A percentile compares a stretch with the other conserved stretches of the same genome.
Evolutionary conservation across 2,888 invertebrate genomes (phyloP).

Genomic region (Phorcus lineatus): DNA sequence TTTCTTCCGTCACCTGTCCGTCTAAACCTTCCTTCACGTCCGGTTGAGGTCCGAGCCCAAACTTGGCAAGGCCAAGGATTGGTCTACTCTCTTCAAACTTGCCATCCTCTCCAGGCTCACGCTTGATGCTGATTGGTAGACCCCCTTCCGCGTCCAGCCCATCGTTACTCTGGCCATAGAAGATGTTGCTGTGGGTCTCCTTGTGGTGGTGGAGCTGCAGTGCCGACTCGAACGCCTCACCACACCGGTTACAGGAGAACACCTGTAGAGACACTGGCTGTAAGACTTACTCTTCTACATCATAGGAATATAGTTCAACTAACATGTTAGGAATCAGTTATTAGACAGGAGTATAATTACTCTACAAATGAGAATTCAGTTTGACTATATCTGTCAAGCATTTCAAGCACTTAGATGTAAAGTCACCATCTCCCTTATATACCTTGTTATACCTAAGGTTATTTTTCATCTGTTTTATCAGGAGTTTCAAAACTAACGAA

Average conservation of each 20-base stretch:
- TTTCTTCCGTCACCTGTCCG: constrained; percentile 23
- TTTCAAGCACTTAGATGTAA: no score
- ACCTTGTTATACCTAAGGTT: no score
- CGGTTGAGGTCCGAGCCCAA: constrained; percentile 53
- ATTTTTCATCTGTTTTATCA: no score
- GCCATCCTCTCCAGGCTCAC: constrained; percentile 26
- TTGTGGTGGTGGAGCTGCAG: constrained; percentile 59
- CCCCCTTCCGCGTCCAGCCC: constrained; percentile 30
- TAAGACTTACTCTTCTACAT: no score
- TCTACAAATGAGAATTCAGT: no score
- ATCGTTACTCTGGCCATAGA: constrained; percentile 36
- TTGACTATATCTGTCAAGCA: no score
- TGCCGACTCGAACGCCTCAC: constrained; percentile 61
- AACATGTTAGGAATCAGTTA: no score
- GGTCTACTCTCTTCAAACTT: constrained; percentile 25
- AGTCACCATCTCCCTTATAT: no score
- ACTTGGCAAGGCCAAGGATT: constrained; percentile 55
- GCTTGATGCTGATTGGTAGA: constrained; percentile 28
- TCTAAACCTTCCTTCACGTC: constrained; percentile 27
- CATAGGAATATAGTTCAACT: no score
- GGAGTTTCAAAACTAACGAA: no score
- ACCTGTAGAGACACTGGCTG: constrained; percentile 34
- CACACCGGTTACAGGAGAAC: constrained; percentile 59
- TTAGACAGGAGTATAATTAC: no score
- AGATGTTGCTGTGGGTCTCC: constrained; percentile 49